Evolutionary conservation across 35 echinoderm and acorn worm genomes (phyloP), one percentile per base, ranked within the genome.

Genomic region (Antedon bifida): DNA sequence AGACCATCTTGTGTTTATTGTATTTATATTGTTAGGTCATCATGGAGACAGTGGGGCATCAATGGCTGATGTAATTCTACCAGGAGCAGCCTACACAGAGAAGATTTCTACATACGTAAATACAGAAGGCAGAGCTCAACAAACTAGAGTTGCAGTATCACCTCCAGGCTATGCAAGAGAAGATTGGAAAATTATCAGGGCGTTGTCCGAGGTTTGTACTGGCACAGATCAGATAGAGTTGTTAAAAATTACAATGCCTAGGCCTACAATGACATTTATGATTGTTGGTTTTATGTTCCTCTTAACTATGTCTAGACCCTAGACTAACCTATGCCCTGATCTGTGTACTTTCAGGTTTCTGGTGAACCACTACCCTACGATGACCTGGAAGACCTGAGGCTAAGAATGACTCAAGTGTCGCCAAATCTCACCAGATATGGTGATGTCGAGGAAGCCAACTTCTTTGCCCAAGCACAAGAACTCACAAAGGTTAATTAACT

Each of bases 81-180:
- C 95, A 0, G 95, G 90, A 32, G 90, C 95, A 33, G 95, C 95
- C n/a, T 99, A 99, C 86, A 99, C 95, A 82, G 95, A 99, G 36
- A 99, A 99, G 75, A 89, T 86, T 76, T 88, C 88, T 17, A 93
- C 90, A 19, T 93, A 93, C 36, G 82, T 92, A 30, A 93, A 99
- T 73, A 99, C 91, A 79, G 95, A 99, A 80, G 95, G 95, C 23
- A 84, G 95, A 75, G 91, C 91, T 14, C 90, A 93, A 78, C 95
- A 93, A 79, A 99, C 95, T 75, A 92, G 94, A 35, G 33, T 92
- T 74, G 94, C 94, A 34, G 90, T 97, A 28, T 85, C 84, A 46
- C 90, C 94, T 79, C 94, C 94, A 83, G 94, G 94, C 21, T 92
- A 81, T 90, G 94, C 94, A 1, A 80, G 94, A 55, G 94, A 97